Percentiles rank a stretch among this genome's conserved stretches.
Evolutionary conservation across 1,140 invertebrate species (phyloP).

Genomic region (Leptinotarsa lineolata): DNA sequence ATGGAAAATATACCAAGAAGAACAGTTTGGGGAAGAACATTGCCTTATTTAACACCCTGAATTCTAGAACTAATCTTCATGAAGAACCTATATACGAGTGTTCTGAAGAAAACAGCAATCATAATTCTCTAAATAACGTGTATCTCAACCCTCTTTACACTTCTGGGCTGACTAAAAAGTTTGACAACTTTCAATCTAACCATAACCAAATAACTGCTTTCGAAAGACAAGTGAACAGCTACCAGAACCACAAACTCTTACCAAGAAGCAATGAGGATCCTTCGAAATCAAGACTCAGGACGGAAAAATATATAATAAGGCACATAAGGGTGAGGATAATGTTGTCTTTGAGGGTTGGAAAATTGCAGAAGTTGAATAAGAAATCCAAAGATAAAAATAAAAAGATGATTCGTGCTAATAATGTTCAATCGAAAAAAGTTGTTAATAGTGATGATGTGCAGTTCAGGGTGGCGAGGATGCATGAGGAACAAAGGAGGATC

Average conservation of each 20-base stretch:
- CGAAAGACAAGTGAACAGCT: neutral
- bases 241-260: constrained; percentile 27
- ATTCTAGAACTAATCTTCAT: constrained; percentile 48
- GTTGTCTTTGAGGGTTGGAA: constrained; percentile 49
- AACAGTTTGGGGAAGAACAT: constrained; percentile 44
- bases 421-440: neutral
- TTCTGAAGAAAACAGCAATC: constrained; percentile 49
- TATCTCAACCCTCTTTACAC: constrained; percentile 53
- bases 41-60: constrained; percentile 46
- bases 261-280: no score
- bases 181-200: neutral
- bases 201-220: constrained; percentile 12
- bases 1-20: constrained; percentile 25
- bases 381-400: constrained; percentile 16
- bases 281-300: constrained; percentile 39
- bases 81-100: constrained; percentile 53
- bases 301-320: constrained; percentile 53
- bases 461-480: constrained; percentile 37
- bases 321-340: constrained; percentile 54
- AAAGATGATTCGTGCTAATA: constrained; percentile 17
- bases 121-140: constrained; percentile 41
- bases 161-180: constrained; percentile 18
- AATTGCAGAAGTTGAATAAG: constrained; percentile 37
- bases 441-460: constrained; percentile 22
- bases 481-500: constrained; percentile 52